Percentiles rank a stretch among this genome's conserved stretches.
Conservation (phyloP, 2,888 invertebrate species). For the Tillus elongatus region DNA sequence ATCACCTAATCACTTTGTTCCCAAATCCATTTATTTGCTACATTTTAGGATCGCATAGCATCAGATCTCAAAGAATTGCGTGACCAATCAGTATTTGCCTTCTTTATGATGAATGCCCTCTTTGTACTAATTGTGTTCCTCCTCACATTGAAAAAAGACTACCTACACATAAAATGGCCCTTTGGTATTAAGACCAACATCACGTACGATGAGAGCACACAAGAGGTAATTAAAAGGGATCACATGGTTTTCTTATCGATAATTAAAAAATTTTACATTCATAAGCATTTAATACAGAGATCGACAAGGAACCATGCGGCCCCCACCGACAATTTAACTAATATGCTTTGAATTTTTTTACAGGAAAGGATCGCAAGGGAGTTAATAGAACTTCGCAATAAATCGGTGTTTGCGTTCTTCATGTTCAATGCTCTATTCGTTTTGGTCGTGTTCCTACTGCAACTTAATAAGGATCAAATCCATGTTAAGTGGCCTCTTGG, state of each 20-base stretch:
- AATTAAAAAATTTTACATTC: too few species aligned
- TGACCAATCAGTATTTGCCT: constrained; percentile 90
- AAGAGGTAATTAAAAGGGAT: constrained; percentile 66
- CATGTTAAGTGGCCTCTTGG: constrained; percentile 96
- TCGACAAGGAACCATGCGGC: constrained; percentile 43
- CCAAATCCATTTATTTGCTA: constrained; percentile 31
- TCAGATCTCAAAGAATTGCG: constrained; percentile 87
- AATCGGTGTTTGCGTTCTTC: constrained; percentile 95
- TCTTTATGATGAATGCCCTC: constrained; percentile 98
- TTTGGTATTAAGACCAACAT: constrained; percentile 90
- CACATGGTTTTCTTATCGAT: too few species aligned
- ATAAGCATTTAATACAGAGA: constrained; percentile 11
- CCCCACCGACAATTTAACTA: constrained; percentile 26
- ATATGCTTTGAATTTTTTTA: constrained; percentile 37
- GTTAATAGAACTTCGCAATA: constrained; percentile 91
- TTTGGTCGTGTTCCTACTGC: constrained; percentile 96
- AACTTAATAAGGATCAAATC: constrained; percentile 97
- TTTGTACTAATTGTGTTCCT: constrained; percentile 98
- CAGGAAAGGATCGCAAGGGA: constrained; percentile 84
- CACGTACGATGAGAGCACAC: constrained; percentile 78
- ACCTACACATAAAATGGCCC: constrained; percentile 93
- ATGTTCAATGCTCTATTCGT: constrained; percentile 99
- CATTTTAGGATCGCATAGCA: constrained; percentile 80
- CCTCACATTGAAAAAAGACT: constrained; percentile 96
- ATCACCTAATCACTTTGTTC: too few species aligned